Percentiles rank a stretch among this genome's conserved stretches.
Evolutionary conservation across 2,888 invertebrate species (phyloP).

Genomic region (Trichopria drosophilae): DNA sequence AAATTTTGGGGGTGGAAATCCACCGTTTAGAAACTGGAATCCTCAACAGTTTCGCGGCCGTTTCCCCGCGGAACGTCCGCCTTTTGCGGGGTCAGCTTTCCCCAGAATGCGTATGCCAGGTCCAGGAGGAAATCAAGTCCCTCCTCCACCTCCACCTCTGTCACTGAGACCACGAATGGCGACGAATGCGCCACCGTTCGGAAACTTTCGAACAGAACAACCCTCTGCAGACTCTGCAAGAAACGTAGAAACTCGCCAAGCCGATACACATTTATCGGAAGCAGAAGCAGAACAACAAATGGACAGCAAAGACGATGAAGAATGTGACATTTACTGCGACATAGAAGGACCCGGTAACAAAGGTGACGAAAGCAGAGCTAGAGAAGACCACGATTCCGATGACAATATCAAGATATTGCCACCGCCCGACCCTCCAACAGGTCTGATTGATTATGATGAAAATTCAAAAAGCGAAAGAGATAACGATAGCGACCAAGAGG

Average conservation of each 20-base stretch:
- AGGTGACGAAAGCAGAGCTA: slow-evolving; percentile 36
- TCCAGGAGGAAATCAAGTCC: slow-evolving; percentile 17
- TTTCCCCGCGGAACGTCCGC: slow-evolving; percentile 15
- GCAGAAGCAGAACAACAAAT: slow-evolving; percentile 1
- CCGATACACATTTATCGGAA: too few relatives aligned
- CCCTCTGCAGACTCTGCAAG: too few relatives aligned
- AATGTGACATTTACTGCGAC: slow-evolving; percentile 68
- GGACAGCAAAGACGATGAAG: slow-evolving; percentile 53
- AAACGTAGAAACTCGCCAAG: too few relatives aligned
- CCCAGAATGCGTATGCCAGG: slow-evolving; percentile 10
- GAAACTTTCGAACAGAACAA: too few relatives aligned
- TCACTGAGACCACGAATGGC: slow-evolving; percentile 15
- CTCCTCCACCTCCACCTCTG: slow-evolving; percentile 27
- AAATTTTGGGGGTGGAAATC: slow-evolving; percentile 25
- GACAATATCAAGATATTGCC: slow-evolving; percentile 54
- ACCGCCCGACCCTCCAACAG: slow-evolving; percentile 58
- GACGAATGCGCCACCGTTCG: too few relatives aligned
- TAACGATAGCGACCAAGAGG: slow-evolving; percentile 52
- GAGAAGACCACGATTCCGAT: slow-evolving; percentile 48
- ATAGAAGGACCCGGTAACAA: slow-evolving; percentile 59
- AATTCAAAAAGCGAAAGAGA: slow-evolving; percentile 52
- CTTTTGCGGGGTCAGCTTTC: background rate
- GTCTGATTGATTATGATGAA: slow-evolving; percentile 54
- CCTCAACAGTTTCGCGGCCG: slow-evolving; percentile 48
- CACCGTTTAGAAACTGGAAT: slow-evolving; percentile 49